Percentiles rank a stretch among this genome's conserved stretches.
These are phyloP conservation scores for Eumaeus atala DNA, from an alignment of 1,140 invertebrate species.

Conservation along the genomic window DNA sequence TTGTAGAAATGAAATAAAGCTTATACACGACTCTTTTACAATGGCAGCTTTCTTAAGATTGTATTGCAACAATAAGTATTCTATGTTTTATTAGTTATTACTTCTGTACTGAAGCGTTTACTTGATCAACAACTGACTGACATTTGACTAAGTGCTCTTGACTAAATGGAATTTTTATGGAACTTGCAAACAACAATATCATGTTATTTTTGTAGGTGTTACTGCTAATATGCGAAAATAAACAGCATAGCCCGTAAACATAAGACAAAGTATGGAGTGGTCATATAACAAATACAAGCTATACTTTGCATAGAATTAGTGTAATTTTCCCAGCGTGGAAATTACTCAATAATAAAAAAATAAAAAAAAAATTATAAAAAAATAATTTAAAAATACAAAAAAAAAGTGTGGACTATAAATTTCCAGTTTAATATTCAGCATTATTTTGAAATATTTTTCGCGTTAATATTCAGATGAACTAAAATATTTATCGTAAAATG, in stretches of 20 bases:
- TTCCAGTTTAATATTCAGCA: slow-evolving; percentile 73
- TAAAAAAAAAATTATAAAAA: slow-evolving; percentile 47
- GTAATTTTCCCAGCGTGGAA: slow-evolving; percentile 82
- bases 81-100: no score
- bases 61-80: no score
- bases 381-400: slow-evolving; percentile 39
- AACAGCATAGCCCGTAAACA: slow-evolving; percentile 70
- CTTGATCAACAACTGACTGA: no score
- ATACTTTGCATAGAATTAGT: slow-evolving; percentile 94
- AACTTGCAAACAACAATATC: no score
- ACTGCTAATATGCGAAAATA: slow-evolving; percentile 71
- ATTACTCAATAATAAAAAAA: slow-evolving; percentile 68
- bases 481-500: slow-evolving; percentile 52
- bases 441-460: slow-evolving; percentile 68
- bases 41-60: no score
- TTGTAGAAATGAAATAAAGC: no score
- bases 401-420: slow-evolving; percentile 67
- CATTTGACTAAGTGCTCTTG: no score
- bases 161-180: no score
- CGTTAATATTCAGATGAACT: slow-evolving; percentile 63
- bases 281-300: slow-evolving; percentile 80
- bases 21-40: no score
- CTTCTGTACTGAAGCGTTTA: no score
- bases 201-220: slow-evolving; percentile 20
- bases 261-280: slow-evolving; percentile 73